phyloP scores from a whole-genome alignment of 2,797 vertebrate species.

The Sebastes hubbsi region DNA sequence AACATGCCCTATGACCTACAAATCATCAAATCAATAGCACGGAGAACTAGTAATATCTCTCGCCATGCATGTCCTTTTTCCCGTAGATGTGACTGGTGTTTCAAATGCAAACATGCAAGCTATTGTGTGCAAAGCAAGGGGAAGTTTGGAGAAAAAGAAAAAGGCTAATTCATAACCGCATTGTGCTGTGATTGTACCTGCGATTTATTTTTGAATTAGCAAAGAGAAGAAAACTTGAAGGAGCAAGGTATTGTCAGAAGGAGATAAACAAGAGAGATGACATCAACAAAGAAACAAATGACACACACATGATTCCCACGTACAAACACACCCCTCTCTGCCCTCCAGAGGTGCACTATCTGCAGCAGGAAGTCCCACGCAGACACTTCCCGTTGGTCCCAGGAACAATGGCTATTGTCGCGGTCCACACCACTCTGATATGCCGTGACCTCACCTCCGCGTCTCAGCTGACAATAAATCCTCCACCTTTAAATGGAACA shows the following conservation, averaged over 20 bases:
- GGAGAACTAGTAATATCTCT: neutral
- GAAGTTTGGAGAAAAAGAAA: neutral
- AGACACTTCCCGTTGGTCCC: constrained; percentile 82
- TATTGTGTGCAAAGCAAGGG: neutral
- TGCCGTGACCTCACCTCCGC: constrained; percentile 85
- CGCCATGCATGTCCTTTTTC: neutral
- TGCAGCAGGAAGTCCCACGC: constrained; percentile 81
- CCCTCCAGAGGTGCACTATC: constrained; percentile 73
- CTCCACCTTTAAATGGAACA: constrained; percentile 76
- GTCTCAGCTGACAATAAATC: constrained; percentile 81
- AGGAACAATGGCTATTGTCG: constrained; percentile 87
- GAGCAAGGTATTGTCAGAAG: neutral
- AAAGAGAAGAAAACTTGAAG: neutral
- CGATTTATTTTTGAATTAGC: neutral
- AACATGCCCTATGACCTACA: neutral
- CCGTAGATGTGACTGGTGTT: neutral
- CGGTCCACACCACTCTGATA: constrained; percentile 59
- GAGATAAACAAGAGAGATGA: constrained; percentile 8
- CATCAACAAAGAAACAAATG: constrained; percentile 36
- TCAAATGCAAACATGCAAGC: neutral
- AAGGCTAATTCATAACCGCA: neutral
- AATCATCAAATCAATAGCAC: neutral
- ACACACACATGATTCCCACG: constrained; percentile 30
- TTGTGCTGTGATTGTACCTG: neutral
- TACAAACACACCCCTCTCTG: constrained; percentile 61